Conservation (phyloP, 2,113 vertebrate species). For the Apodemus speciosus region DNA sequence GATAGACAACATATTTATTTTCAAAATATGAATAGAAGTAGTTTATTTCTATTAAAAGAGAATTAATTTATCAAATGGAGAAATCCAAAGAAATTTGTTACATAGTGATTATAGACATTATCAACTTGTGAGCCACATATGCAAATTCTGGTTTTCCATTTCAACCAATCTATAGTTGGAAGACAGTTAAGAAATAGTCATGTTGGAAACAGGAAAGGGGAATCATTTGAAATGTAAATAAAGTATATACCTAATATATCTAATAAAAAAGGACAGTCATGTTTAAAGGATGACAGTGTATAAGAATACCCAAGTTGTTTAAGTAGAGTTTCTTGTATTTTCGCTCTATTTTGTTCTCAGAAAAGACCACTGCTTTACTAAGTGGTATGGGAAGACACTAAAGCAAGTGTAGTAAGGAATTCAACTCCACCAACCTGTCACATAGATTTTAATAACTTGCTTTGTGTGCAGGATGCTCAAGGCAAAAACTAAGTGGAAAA, state of each 20-base stretch:
- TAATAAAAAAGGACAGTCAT: constrained; percentile 53
- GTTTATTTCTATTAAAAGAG: background rate
- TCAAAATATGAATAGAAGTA: background rate
- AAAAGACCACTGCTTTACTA: constrained; percentile 84
- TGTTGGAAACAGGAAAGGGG: too few species aligned
- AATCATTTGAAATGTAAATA: too few species aligned
- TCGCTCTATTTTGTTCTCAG: constrained; percentile 82
- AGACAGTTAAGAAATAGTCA: constrained; percentile 72
- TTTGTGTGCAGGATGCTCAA: constrained; percentile 61
- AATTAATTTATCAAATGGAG: background rate
- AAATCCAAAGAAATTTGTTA: background rate
- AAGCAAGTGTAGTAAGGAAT: constrained; percentile 77
- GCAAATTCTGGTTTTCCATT: constrained; percentile 72
- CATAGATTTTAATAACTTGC: constrained; percentile 71
- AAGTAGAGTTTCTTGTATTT: constrained; percentile 79
- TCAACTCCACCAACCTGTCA: constrained; percentile 75
- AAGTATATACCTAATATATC: too few species aligned
- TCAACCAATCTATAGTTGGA: constrained; percentile 65
- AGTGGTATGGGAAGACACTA: constrained; percentile 82
- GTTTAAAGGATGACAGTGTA: constrained; percentile 73
- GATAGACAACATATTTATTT: background rate
- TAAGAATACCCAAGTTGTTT: constrained; percentile 74
- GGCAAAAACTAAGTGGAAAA: constrained; percentile 61
- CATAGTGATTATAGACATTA: background rate
- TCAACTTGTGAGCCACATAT: constrained; percentile 30